These are phyloP conservation scores for Corvus cornix DNA, from an alignment of 2,113 vertebrate species.

Conservation along the genomic window DNA sequence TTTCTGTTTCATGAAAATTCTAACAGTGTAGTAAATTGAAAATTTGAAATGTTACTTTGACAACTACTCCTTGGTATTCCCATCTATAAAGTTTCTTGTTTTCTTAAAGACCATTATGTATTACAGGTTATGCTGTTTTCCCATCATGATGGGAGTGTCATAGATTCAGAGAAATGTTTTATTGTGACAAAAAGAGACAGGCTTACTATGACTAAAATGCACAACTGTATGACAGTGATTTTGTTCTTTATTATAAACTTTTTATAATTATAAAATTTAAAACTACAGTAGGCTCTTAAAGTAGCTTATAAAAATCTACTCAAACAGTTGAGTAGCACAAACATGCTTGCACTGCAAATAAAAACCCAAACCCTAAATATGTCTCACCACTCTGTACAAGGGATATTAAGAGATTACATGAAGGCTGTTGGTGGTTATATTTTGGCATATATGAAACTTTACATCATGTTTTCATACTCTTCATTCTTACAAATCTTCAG, in stretches of 20 bases:
- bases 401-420: neutral
- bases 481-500: neutral
- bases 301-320: neutral
- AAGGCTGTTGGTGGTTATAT: neutral
- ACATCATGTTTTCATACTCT: neutral
- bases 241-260: neutral
- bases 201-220: neutral
- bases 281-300: neutral
- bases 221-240: neutral
- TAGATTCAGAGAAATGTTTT: neutral
- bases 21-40: neutral
- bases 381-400: neutral
- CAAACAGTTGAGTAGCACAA: neutral
- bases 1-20: neutral
- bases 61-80: neutral
- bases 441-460: neutral
- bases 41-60: neutral
- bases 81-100: neutral
- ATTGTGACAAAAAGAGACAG: neutral
- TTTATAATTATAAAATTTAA: neutral
- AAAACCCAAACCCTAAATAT: neutral
- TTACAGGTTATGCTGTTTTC: neutral
- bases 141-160: neutral
- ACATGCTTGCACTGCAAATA: neutral
- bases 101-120: neutral